These are phyloP conservation scores for Scaptomyza tumidula DNA, from an alignment of 2,888 invertebrate species.

Conservation along the genomic window DNA sequence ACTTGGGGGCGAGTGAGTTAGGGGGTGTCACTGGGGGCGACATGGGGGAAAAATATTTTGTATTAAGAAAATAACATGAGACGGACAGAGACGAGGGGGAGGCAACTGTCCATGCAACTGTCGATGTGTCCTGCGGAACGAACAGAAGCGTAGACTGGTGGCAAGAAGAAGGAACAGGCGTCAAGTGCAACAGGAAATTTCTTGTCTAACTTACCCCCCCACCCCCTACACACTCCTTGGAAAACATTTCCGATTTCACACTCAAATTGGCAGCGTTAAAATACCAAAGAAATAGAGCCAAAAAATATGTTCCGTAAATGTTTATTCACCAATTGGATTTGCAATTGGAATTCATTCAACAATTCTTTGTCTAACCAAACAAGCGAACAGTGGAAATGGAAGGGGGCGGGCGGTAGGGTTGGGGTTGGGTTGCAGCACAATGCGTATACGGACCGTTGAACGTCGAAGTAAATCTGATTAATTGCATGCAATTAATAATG, in stretches of 20 bases:
- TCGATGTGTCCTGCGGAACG: conserved; percentile 65
- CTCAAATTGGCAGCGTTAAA: conserved; percentile 52
- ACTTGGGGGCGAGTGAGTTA: too few relatives aligned
- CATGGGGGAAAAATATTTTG: conserved; percentile 50
- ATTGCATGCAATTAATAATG: conserved; percentile 78
- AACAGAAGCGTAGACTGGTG: conserved; percentile 19
- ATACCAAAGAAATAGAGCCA: conserved; percentile 26
- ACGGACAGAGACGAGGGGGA: conserved; percentile 20
- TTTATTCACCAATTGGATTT: conserved; percentile 68
- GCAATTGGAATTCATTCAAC: conserved; percentile 74
- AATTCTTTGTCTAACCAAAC: conserved; percentile 17
- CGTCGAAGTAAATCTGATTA: conserved; percentile 73
- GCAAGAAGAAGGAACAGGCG: conserved; percentile 16
- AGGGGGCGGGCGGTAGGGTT: neutral
- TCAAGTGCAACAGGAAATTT: conserved; percentile 27
- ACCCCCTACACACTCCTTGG: neutral
- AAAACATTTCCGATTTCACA: conserved; percentile 73
- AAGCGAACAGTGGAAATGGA: neutral
- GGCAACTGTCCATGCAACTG: conserved; percentile 39
- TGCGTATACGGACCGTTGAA: conserved; percentile 72
- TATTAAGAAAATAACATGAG: conserved; percentile 53
- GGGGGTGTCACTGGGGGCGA: too few relatives aligned
- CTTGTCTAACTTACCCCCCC: neutral
- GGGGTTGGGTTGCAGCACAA: conserved; percentile 8
- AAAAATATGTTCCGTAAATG: conserved; percentile 41